Conservation (phyloP, 2,888 invertebrate genomes). For the Dryadula phaetusa region DNA sequence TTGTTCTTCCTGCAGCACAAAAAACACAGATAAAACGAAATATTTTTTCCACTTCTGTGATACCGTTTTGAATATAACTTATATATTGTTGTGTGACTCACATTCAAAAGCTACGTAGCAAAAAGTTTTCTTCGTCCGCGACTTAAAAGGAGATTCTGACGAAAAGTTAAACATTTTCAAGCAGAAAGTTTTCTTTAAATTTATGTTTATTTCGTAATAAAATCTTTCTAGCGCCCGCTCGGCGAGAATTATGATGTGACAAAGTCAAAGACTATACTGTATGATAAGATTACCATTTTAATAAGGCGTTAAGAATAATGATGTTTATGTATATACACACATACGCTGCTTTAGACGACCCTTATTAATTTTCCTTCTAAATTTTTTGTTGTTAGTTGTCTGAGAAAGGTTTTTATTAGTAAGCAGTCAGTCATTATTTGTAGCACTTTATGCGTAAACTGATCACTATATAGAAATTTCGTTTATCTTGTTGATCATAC, state of each 20-base stretch:
- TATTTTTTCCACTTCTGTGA: slow-evolving; percentile 4
- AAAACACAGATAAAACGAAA: slow-evolving; percentile 1
- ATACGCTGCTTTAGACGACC: neutral
- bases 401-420: too few relatives aligned
- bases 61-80: slow-evolving; percentile 10
- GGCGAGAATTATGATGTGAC: slow-evolving; percentile 9
- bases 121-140: slow-evolving; percentile 18
- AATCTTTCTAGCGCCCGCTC: slow-evolving; percentile 10
- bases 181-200: slow-evolving; percentile 18
- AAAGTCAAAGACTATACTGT: slow-evolving; percentile 15
- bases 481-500: too few relatives aligned
- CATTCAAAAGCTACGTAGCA: slow-evolving; percentile 11
- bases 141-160: slow-evolving; percentile 10
- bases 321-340: neutral
- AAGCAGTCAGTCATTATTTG: too few relatives aligned
- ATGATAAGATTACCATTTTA: slow-evolving; percentile 16
- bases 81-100: slow-evolving; percentile 8
- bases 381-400: too few relatives aligned
- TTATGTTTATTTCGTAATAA: slow-evolving; percentile 20
- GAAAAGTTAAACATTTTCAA: slow-evolving; percentile 18
- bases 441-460: too few relatives aligned
- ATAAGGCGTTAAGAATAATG: slow-evolving; percentile 8
- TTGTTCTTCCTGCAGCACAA: neutral
- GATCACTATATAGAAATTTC: too few relatives aligned
- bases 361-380: neutral